Evolutionary conservation across 2,113 vertebrate species (phyloP), one percentile per base, ranked within the genome.

Genomic region (Emydocephalus ijimae): DNA sequence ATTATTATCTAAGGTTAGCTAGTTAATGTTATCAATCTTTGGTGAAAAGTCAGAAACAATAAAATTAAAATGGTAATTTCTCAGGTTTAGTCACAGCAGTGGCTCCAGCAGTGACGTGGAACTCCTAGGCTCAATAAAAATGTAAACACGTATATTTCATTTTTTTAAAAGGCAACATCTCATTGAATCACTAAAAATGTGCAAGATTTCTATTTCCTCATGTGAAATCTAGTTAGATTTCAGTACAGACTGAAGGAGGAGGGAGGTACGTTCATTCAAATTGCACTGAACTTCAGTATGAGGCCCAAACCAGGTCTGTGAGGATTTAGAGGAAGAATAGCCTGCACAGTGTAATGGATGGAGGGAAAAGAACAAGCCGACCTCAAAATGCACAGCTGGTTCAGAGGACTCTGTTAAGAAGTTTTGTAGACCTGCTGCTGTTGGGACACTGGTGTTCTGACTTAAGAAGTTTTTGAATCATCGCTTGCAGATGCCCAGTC

Each of bases 401-500:
- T 86, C 12, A 24, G 2, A 24, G n/a, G 56, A 56, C 34, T 89
- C 34, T 45, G 87, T 5, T 91, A 88, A 43, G 74, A 55, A 89
- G 69, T 69, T 89, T 56, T 2, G 6, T 50, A 11, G 86, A 74
- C 87, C 50, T 69, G 88, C 57, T 92, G 74, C 21, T 12, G 54
- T 4, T 12, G 2, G 14, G 95, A 91, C 90, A 43, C 0, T 0
- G 88, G 90, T 29, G 24, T 90, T 95, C 21, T 93, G 95, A 87
- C 92, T 88, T 91, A 89, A 61, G 50, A 0, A 0, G 21, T 93
- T 93, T 88, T 92, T 0, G 0, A 92, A 87, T 93, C 96, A 93
- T 0, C 59, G 86, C 48, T 91, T 5, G 59, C 0, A 0, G 94
- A 1, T 48, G 69, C 34, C 0, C 0, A 2, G 45, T 0, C 61